phyloP scores from a whole-genome alignment of 2,888 invertebrate genomes.

The Drosophila testacea region DNA sequence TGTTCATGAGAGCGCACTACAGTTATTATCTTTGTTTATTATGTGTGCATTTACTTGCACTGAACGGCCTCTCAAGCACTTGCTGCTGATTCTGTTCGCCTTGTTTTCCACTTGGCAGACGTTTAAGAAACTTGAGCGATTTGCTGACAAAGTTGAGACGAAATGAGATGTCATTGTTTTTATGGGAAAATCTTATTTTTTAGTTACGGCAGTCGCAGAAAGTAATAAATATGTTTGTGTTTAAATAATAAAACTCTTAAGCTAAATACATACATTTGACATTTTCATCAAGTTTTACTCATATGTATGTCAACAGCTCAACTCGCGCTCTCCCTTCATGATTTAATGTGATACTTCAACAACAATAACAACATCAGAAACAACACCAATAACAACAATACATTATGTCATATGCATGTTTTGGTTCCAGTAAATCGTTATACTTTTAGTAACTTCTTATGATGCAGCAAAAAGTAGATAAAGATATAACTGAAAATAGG shows the following conservation, averaged over 20 bases:
- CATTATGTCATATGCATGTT: constrained; percentile 44
- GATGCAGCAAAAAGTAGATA: constrained; percentile 39
- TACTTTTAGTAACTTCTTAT: constrained; percentile 43
- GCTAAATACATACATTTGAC: constrained; percentile 76
- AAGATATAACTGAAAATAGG: neutral
- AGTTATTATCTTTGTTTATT: neutral
- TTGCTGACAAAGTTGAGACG: too few relatives aligned
- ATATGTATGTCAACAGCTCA: constrained; percentile 66
- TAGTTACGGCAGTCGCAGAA: too few relatives aligned
- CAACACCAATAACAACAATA: constrained; percentile 9
- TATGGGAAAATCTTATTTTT: too few relatives aligned
- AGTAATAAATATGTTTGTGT: too few relatives aligned
- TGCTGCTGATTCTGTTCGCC: constrained; percentile 7
- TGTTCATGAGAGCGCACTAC: neutral
- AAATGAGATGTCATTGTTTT: neutral
- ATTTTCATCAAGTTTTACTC: constrained; percentile 72
- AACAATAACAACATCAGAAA: constrained; percentile 24
- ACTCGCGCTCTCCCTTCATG: constrained; percentile 66
- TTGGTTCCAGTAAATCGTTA: constrained; percentile 27
- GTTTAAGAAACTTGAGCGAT: neutral
- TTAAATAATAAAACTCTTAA: constrained; percentile 42
- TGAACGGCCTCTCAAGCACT: neutral
- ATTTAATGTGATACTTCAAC: constrained; percentile 53
- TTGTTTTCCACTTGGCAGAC: constrained; percentile 4
- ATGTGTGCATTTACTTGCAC: neutral